phyloP scores from a whole-genome alignment of 2,888 invertebrate species.

The Aphidoletes aphidimyza region DNA sequence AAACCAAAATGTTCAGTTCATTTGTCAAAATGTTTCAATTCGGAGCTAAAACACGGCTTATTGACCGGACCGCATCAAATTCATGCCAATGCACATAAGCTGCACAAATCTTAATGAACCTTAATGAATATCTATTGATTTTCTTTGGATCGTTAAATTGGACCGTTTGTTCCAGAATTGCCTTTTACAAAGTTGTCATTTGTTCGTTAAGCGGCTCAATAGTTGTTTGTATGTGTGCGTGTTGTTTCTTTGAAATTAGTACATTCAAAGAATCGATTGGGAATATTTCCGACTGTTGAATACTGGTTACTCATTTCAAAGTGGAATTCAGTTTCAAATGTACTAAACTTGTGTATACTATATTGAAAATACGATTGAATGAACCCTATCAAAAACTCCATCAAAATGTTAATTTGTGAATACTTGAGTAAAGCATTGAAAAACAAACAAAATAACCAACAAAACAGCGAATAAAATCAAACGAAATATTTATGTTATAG shows the following conservation, averaged over 20 bases:
- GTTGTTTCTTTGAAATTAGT: no score
- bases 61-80: no score
- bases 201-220: neutral
- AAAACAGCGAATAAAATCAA: neutral
- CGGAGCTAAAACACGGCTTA: no score
- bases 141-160: constrained; percentile 15
- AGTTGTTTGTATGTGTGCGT: no score
- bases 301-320: no score
- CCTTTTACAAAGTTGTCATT: constrained; percentile 21
- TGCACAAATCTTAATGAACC: constrained; percentile 46
- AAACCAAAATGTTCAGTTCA: no score
- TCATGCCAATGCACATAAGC: neutral
- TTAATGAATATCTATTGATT: constrained; percentile 46
- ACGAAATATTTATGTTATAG: neutral
- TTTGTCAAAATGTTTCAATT: no score
- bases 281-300: no score
- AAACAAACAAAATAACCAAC: constrained; percentile 27
- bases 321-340: no score
- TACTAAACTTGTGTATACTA: no score
- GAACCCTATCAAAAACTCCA: constrained; percentile 24
- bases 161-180: constrained; percentile 37
- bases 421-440: neutral
- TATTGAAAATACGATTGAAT: no score
- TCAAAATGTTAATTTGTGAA: constrained; percentile 45
- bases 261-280: no score